These are phyloP conservation scores for Neogale vison DNA, from an alignment of 2,113 vertebrate species.

Conservation along the genomic window DNA sequence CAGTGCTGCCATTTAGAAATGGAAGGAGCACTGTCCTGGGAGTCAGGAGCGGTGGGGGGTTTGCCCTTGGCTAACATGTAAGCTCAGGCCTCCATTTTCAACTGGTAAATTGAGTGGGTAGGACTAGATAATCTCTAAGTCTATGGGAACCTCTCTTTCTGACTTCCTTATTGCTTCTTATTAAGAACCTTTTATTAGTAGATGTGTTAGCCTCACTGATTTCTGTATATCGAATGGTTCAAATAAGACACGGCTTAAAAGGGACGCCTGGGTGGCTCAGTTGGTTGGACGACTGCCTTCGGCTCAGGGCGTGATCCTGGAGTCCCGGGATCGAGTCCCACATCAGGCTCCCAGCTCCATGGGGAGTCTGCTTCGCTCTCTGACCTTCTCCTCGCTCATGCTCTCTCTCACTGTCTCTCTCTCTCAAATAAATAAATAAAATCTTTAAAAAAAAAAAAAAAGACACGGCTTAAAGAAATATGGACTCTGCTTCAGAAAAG, in stretches of 20 bases:
- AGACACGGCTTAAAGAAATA: slow-evolving; percentile 60
- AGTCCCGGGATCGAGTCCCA: too few relatives aligned
- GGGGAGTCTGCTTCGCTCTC: too few relatives aligned
- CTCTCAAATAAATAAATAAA: too few relatives aligned
- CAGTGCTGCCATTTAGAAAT: background rate
- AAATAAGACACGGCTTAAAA: slow-evolving; percentile 52
- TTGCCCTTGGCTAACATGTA: background rate
- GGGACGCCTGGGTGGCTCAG: too few relatives aligned
- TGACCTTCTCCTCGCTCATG: too few relatives aligned
- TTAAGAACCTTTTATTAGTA: slow-evolving; percentile 33
- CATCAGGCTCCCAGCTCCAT: too few relatives aligned
- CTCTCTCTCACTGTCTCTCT: too few relatives aligned
- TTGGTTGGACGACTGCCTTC: too few relatives aligned
- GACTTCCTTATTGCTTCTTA: slow-evolving; percentile 19
- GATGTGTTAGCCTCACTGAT: slow-evolving; percentile 60
- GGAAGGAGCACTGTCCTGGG: background rate
- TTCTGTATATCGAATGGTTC: slow-evolving; percentile 58
- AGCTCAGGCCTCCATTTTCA: background rate
- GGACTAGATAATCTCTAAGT: background rate
- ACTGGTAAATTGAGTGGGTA: slow-evolving; percentile 7
- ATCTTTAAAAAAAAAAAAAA: too few relatives aligned
- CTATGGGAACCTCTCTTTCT: background rate
- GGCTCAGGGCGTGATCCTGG: too few relatives aligned
- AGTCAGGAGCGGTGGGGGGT: background rate
- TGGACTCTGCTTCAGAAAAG: slow-evolving; percentile 46